Evolutionary conservation across 2,797 vertebrate species (phyloP).

Genomic region (Tachyglossus aculeatus): DNA sequence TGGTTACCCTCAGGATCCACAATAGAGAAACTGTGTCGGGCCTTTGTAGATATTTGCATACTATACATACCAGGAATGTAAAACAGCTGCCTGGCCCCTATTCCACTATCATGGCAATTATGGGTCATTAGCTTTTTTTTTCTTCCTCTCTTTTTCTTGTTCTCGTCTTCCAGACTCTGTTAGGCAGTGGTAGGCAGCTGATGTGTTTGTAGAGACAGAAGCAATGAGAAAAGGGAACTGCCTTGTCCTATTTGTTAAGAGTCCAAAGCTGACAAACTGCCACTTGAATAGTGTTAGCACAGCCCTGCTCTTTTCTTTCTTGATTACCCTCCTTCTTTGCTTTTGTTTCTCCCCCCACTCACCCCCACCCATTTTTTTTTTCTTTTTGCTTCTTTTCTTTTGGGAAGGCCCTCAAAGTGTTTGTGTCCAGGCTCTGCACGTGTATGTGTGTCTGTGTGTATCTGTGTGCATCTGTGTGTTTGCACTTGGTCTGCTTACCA

Average conservation of each 20-base stretch:
- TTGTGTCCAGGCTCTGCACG: not conserved
- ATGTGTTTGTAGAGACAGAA: conserved; percentile 53
- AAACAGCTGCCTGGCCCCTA: conserved; percentile 80
- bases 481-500: not conserved
- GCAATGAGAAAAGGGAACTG: conserved; percentile 38
- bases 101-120: conserved; percentile 81
- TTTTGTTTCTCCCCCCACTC: not conserved
- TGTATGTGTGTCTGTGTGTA: not conserved
- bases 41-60: conserved; percentile 84
- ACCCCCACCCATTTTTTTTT: not conserved
- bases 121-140: conserved; percentile 78
- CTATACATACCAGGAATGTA: conserved; percentile 83
- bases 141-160: conserved; percentile 63
- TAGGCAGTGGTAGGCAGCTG: conserved; percentile 74
- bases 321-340: not conserved
- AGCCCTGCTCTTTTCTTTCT: conserved; percentile 30
- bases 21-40: conserved; percentile 79
- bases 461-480: not conserved
- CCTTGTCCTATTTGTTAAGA: conserved; percentile 39
- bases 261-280: conserved; percentile 29
- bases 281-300: conserved; percentile 2
- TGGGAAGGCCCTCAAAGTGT: conserved; percentile 10
- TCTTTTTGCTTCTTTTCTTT: not conserved
- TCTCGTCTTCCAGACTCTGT: conserved; percentile 71
- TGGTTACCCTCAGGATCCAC: conserved; percentile 81